Evolutionary conservation across 1,140 invertebrate genomes (phyloP).

Genomic region (Drosophila gunungcola): DNA sequence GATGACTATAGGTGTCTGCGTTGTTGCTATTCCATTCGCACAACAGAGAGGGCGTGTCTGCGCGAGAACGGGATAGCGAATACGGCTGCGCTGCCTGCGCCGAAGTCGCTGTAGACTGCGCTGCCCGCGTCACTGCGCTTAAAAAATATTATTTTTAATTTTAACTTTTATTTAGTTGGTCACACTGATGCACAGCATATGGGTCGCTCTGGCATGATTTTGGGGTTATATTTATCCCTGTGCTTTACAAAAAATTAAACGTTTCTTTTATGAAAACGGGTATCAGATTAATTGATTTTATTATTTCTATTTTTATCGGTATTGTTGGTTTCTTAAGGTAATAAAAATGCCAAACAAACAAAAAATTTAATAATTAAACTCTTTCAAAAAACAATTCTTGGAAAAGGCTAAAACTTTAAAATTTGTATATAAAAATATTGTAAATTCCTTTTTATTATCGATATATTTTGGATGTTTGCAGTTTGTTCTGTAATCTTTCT

Average conservation of each 20-base stretch:
- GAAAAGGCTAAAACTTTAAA: no score
- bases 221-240: background rate
- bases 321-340: background rate
- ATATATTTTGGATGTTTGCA: no score
- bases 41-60: slow-evolving; percentile 43
- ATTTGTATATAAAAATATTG: no score
- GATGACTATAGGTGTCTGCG: slow-evolving; percentile 1
- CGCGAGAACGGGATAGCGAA: slow-evolving; percentile 10
- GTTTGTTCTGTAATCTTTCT: no score
- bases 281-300: background rate
- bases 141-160: slow-evolving; percentile 39
- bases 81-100: slow-evolving; percentile 8
- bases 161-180: slow-evolving; percentile 37
- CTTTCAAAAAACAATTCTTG: no score
- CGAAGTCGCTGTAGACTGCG: slow-evolving; percentile 3
- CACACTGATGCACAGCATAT: slow-evolving; percentile 24
- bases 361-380: no score
- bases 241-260: no score
- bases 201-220: slow-evolving; percentile 12
- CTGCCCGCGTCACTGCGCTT: slow-evolving; percentile 7
- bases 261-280: background rate
- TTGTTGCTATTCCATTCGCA: slow-evolving; percentile 15
- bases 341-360: no score
- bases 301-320: background rate
- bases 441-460: no score